These are phyloP conservation scores for Phrynocephalus versicolor DNA, from an alignment of 2,113 vertebrate genomes.

Conservation along the genomic window DNA sequence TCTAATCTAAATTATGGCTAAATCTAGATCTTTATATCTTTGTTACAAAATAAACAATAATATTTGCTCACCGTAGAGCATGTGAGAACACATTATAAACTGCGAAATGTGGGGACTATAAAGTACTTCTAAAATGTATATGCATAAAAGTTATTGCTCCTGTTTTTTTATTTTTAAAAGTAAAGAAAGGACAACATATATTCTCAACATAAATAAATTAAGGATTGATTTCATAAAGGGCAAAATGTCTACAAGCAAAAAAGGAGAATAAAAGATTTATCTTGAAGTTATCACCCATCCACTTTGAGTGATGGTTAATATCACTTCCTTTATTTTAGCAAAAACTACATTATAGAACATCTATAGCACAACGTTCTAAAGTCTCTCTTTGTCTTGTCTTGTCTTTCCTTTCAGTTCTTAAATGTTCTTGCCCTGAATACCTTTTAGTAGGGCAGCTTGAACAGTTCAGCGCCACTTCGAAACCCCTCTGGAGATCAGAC, in stretches of 20 bases:
- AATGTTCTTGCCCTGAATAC: constrained; percentile 69
- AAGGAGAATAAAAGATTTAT: constrained; percentile 57
- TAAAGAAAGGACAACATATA: constrained; percentile 40
- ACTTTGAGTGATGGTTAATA: constrained; percentile 60
- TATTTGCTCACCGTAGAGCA: constrained; percentile 47
- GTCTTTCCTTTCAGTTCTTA: constrained; percentile 15
- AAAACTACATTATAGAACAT: constrained; percentile 60
- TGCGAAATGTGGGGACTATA: constrained; percentile 69
- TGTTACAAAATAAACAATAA: constrained; percentile 60
- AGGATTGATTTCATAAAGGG: constrained; percentile 51
- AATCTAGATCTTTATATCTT: constrained; percentile 33
- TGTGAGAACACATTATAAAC: constrained; percentile 31
- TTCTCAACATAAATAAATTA: constrained; percentile 67
- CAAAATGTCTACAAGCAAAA: constrained; percentile 64
- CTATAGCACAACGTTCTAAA: constrained; percentile 65
- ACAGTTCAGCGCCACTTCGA: constrained; percentile 73
- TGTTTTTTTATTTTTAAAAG: constrained; percentile 60
- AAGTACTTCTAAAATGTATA: constrained; percentile 63
- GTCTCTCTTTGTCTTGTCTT: constrained; percentile 62
- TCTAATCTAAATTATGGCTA: neutral
- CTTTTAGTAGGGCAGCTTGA: constrained; percentile 72
- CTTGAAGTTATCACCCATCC: constrained; percentile 53
- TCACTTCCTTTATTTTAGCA: constrained; percentile 57
- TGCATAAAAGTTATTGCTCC: constrained; percentile 68
- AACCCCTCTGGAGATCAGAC: constrained; percentile 68